A percentile compares a stretch with the other conserved stretches of the same genome.
Conservation (phyloP, 2,888 invertebrate genomes). For the Crepidodera aurea region DNA sequence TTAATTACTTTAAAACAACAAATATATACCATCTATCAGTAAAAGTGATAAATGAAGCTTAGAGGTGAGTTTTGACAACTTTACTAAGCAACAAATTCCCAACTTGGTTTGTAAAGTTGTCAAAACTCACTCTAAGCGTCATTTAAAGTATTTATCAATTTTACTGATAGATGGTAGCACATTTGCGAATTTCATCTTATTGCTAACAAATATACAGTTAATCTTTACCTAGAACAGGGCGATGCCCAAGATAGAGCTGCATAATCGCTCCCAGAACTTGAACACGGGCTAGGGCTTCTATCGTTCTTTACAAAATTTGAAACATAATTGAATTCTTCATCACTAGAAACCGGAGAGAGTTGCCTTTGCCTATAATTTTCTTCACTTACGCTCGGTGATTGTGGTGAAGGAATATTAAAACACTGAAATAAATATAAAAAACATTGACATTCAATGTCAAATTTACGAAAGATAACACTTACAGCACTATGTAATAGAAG, state of each 20-base stretch:
- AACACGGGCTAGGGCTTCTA: slow-evolving; percentile 46
- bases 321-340: slow-evolving; percentile 43
- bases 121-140: too few relatives aligned
- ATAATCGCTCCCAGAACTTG: slow-evolving; percentile 48
- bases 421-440: background rate
- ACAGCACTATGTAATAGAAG: background rate
- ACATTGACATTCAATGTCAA: too few relatives aligned
- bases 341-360: slow-evolving; percentile 39
- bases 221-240: slow-evolving; percentile 40
- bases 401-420: background rate
- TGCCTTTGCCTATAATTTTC: slow-evolving; percentile 24
- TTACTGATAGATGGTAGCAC: too few relatives aligned
- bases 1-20: too few relatives aligned
- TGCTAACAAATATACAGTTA: too few relatives aligned
- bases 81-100: too few relatives aligned
- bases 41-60: too few relatives aligned
- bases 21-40: too few relatives aligned
- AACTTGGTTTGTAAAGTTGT: too few relatives aligned
- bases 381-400: slow-evolving; percentile 20
- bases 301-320: slow-evolving; percentile 21
- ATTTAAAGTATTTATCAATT: too few relatives aligned
- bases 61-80: too few relatives aligned
- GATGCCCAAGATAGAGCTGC: slow-evolving; percentile 44
- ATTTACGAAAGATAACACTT: slow-evolving; percentile 19
- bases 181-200: too few relatives aligned